Conservation (phyloP, 2,797 vertebrate genomes). For the Coranthus polyacanthus region DNA sequence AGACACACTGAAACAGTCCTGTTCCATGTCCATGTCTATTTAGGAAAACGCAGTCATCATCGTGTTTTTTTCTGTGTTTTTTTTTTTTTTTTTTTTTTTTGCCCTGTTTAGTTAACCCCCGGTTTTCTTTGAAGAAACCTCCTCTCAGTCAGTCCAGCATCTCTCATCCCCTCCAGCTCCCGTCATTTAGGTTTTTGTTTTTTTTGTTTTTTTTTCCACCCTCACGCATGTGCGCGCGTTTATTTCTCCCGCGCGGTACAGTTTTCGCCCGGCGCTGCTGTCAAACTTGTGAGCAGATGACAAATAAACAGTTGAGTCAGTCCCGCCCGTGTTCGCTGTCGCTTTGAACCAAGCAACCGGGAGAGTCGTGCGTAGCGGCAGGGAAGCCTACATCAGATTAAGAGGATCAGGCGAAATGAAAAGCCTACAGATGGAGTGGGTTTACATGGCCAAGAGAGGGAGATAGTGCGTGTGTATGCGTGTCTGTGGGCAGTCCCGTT, state of each 20-base stretch:
- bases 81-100: no score
- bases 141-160: background rate
- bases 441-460: conserved; percentile 6
- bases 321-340: background rate
- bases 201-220: no score
- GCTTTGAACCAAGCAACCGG: background rate
- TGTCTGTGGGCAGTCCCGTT: background rate
- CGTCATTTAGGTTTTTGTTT: no score
- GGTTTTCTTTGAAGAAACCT: no score
- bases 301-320: background rate
- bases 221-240: no score
- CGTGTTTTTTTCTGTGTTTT: no score
- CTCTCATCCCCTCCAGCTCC: background rate
- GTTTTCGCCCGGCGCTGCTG: no score
- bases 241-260: no score
- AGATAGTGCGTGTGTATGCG: background rate
- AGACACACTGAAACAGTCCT: background rate
- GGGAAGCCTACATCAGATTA: conserved; percentile 35
- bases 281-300: conserved; percentile 33
- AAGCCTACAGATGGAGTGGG: conserved; percentile 10
- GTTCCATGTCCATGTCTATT: background rate
- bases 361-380: conserved; percentile 28
- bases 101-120: no score
- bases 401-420: conserved; percentile 46
- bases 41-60: background rate